Evolutionary conservation across 2,113 vertebrate genomes (phyloP).

Genomic region (Carassius carassius): DNA sequence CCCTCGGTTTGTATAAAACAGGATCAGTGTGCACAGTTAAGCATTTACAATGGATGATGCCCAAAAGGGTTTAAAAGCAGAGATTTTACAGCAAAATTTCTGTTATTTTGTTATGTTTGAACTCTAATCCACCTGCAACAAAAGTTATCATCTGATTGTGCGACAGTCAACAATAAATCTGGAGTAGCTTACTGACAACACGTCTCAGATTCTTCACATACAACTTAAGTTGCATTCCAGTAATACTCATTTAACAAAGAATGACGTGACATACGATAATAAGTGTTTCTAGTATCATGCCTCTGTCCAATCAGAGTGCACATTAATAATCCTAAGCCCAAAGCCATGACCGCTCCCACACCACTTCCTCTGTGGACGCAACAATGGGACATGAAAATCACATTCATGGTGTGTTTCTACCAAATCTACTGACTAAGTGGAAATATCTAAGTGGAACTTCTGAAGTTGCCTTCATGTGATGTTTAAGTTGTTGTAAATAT

Average conservation of each 20-base stretch:
- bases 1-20: no score
- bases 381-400: background rate
- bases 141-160: no score
- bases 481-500: background rate
- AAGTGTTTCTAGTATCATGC: conserved; percentile 34
- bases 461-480: background rate
- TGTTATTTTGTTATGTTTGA: no score
- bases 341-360: conserved; percentile 78
- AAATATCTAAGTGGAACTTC: background rate
- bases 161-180: background rate
- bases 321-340: conserved; percentile 66
- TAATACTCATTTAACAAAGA: conserved; percentile 8
- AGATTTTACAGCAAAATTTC: no score
- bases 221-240: background rate
- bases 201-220: background rate
- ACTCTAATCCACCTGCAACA: no score
- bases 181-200: background rate
- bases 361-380: conserved; percentile 74
- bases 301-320: conserved; percentile 22
- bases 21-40: no score
- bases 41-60: no score
- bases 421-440: background rate
- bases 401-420: background rate
- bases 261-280: conserved; percentile 6
- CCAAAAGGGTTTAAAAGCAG: no score